Base-by-base conservation (phyloP, 2,888 invertebrate species). In the Apomyelois bistriatella region DNA sequence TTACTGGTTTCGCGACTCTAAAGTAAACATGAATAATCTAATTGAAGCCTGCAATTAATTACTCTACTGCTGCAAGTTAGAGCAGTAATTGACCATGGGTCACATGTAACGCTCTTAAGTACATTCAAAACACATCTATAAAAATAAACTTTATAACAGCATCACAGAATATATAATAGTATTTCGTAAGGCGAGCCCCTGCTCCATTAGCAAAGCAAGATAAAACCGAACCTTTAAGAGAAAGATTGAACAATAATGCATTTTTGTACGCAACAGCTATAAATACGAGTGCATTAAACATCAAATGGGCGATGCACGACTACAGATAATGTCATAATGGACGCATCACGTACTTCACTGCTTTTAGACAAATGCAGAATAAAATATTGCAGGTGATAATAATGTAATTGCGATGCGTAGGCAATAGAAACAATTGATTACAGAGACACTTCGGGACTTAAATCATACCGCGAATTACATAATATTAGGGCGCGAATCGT, bases 221-320 rank as follows among this genome's bases (percentile, higher is more conserved):
- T 79, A 81, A 77, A 84, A 72, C 61, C 70, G 70, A 72, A 71
- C 70, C 74, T 72, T 74, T 65, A 53, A 66, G 65, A 64, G 70
- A 66, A 68, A 71, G 63, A 72, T 72, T 71, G 66, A 72, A 75
- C 72, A 76, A 76, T 82, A 82, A 83, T 83, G 84, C 74, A 66
- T 82, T 83, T 82, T 74, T 79, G 78, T 82, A 77, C 71, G 76
- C 76, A 70, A 65, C 66, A 65, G 65, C 72, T 74, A 81, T 82
- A 81, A 83, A 83, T 76, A 82, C 81, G 78, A 79, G 40, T 72
- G 68, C 79, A 79, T 76, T 48, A 32, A 46, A 32, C 32, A 46
- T 37, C 36, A 37, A 47, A 48, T 78, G 71, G 66, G 68, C 62
- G 70, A 72, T 64, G 71, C 64, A 52, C 53, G 56, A 52, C 53